These are phyloP conservation scores for Acanthochromis polyacanthus DNA, from an alignment of 2,113 vertebrate species.

Conservation along the genomic window DNA sequence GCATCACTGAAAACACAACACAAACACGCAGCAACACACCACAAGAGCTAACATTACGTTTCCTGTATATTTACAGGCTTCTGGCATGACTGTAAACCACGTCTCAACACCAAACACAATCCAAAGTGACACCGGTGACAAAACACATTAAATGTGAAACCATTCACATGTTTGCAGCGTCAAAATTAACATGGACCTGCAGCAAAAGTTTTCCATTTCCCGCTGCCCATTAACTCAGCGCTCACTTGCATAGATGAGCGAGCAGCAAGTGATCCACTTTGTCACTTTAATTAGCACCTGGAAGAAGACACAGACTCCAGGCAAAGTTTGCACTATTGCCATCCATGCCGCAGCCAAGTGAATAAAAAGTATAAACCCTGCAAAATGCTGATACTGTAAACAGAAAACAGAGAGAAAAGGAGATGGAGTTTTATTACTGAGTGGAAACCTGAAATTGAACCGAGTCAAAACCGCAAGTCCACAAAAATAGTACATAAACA, in stretches of 20 bases:
- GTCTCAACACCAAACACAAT: slow-evolving; percentile 10
- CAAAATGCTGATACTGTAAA: slow-evolving; percentile 20
- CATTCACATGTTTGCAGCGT: slow-evolving; percentile 28
- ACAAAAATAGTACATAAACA: neutral
- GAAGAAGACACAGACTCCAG: slow-evolving; percentile 41
- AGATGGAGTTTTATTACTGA: neutral
- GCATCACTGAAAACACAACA: slow-evolving; percentile 36
- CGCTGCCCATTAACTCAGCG: slow-evolving; percentile 47
- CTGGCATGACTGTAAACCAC: slow-evolving; percentile 26
- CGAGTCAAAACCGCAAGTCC: neutral
- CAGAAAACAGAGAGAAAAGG: neutral
- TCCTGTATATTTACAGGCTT: slow-evolving; percentile 23
- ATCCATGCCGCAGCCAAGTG: slow-evolving; percentile 29
- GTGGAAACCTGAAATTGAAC: neutral
- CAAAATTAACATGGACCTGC: slow-evolving; percentile 42
- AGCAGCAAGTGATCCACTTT: slow-evolving; percentile 48
- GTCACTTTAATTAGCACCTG: slow-evolving; percentile 65
- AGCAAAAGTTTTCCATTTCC: slow-evolving; percentile 59
- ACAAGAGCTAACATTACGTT: slow-evolving; percentile 17
- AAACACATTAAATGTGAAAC: slow-evolving; percentile 51
- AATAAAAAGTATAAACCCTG: slow-evolving; percentile 4
- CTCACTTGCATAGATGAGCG: slow-evolving; percentile 47
- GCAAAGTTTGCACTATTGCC: slow-evolving; percentile 32
- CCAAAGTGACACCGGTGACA: slow-evolving; percentile 53
- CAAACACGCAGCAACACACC: slow-evolving; percentile 5